Evolutionary conservation across 1,140 invertebrate genomes (phyloP).

Genomic region (Drosophila truncata): DNA sequence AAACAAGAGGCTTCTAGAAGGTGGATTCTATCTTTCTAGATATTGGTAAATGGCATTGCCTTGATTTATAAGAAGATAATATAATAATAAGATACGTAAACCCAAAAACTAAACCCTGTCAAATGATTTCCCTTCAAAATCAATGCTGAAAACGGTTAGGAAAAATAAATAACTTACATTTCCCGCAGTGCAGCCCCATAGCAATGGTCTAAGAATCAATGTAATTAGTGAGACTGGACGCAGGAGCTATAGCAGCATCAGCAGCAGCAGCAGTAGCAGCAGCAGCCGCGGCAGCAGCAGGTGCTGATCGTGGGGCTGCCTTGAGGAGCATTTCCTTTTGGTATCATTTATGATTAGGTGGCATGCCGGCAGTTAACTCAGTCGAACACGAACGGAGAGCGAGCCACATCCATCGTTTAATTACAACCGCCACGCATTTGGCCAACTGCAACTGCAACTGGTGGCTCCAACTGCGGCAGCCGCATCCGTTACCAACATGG

Average conservation of each 20-base stretch:
- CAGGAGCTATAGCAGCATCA: slow-evolving; percentile 27
- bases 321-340: slow-evolving; percentile 79
- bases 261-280: slow-evolving; percentile 5
- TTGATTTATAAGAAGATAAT: not conserved
- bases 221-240: slow-evolving; percentile 65
- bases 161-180: not conserved
- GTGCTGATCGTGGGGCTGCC: slow-evolving; percentile 45
- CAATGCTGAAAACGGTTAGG: no score
- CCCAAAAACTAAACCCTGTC: not conserved
- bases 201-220: slow-evolving; percentile 81
- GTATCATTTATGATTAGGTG: slow-evolving; percentile 83
- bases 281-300: slow-evolving; percentile 26
- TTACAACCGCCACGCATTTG: slow-evolving; percentile 65
- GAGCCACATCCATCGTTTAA: slow-evolving; percentile 68
- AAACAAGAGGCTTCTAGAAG: not conserved
- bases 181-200: slow-evolving; percentile 30
- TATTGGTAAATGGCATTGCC: no score
- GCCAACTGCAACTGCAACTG: slow-evolving; percentile 20
- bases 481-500: slow-evolving; percentile 81
- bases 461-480: slow-evolving; percentile 11
- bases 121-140: not conserved
- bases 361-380: slow-evolving; percentile 76
- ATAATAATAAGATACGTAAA: no score
- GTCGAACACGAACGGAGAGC: slow-evolving; percentile 28
- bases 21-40: no score